Percentiles rank a stretch among this genome's conserved stretches.
Evolutionary conservation across 2,888 invertebrate species (phyloP).

Genomic region (Agriopis marginaria): DNA sequence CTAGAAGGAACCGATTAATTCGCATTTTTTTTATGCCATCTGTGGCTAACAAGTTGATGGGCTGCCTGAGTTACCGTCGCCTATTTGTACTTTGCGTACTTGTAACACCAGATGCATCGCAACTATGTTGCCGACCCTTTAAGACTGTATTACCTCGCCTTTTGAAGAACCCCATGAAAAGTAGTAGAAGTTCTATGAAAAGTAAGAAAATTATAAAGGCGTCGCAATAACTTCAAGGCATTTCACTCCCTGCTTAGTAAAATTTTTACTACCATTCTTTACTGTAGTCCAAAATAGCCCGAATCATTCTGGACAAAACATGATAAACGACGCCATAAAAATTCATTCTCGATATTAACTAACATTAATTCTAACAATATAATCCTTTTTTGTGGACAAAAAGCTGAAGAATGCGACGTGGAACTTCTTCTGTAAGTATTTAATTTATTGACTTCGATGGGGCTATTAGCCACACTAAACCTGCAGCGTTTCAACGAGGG

Average conservation of each 20-base stretch:
- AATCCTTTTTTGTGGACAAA: conserved; percentile 35
- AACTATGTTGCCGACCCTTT: too few relatives aligned
- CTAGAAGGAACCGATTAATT: too few relatives aligned
- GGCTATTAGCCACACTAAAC: conserved; percentile 35
- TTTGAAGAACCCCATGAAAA: too few relatives aligned
- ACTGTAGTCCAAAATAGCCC: neutral
- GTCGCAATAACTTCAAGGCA: neutral
- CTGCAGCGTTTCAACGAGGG: too few relatives aligned
- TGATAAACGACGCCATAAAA: conserved; percentile 42
- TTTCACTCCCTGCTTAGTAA: conserved; percentile 17
- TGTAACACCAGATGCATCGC: too few relatives aligned
- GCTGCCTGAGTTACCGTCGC: too few relatives aligned
- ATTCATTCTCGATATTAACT: conserved; percentile 42
- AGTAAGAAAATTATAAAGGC: too few relatives aligned
- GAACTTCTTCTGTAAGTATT: neutral
- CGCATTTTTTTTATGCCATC: too few relatives aligned
- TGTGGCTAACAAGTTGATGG: too few relatives aligned
- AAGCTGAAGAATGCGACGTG: conserved; percentile 30
- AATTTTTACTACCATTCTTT: neutral
- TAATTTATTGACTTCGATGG: conserved; percentile 31
- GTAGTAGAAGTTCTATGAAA: too few relatives aligned
- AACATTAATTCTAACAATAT: conserved; percentile 40
- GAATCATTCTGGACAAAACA: conserved; percentile 33
- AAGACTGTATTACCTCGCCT: too few relatives aligned
- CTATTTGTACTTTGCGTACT: too few relatives aligned